A percentile compares a stretch with the other conserved stretches of the same genome.
These are phyloP conservation scores for Chlamydotis undulata DNA, from an alignment of 2,113 vertebrate genomes.

Conservation along the genomic window DNA sequence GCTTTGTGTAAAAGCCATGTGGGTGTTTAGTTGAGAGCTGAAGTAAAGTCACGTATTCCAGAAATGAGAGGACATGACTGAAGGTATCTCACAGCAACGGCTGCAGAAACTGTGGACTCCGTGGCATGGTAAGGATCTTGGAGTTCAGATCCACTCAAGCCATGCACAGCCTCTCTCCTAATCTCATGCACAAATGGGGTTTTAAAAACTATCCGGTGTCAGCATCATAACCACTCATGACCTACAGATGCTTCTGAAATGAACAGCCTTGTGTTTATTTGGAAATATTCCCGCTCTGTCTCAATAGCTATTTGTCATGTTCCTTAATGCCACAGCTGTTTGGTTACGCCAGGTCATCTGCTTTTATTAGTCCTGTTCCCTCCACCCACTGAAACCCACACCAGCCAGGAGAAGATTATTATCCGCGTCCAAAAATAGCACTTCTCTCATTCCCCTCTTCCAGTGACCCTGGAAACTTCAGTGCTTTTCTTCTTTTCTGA, in stretches of 20 bases:
- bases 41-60: rapidly evolving
- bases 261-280: not conserved
- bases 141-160: not conserved
- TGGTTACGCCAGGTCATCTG: constrained; percentile 52
- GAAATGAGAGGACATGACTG: not conserved
- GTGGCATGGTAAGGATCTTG: rapidly evolving
- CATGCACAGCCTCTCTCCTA: not conserved
- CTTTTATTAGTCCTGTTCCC: constrained; percentile 70
- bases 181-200: rapidly evolving
- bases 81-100: not conserved
- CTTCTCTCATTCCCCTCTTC: not conserved
- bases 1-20: not conserved
- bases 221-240: rapidly evolving
- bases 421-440: constrained; percentile 82
- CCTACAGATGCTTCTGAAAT: not conserved
- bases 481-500: not conserved
- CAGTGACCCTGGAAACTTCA: not conserved
- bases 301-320: not conserved
- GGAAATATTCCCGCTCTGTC: not conserved
- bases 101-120: not conserved
- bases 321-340: constrained; percentile 63
- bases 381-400: constrained; percentile 78
- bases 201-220: not conserved
- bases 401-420: constrained; percentile 46
- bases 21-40: not conserved